Evolutionary conservation across 2,797 vertebrate genomes (phyloP), one percentile per base, ranked within the genome.

Genomic region (Helarctos malayanus): DNA sequence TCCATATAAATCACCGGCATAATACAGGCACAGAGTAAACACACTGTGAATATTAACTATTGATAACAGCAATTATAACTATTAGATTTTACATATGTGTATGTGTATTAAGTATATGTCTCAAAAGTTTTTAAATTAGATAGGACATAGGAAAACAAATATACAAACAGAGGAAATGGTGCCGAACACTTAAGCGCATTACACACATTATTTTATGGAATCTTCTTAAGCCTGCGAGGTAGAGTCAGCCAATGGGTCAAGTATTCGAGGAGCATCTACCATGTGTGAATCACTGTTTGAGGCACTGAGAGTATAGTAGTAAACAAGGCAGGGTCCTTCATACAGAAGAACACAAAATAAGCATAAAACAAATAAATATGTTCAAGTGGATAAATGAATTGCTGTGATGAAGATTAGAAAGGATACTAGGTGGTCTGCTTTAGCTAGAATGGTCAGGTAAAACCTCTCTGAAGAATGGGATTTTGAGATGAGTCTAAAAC

Each of bases 401-500:
- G n/a, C 19, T 78, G 8, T n/a, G 49, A 68, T 65, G 29, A 82
- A 81, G n/a, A 90, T 57, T 84, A 57, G 27, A 82, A 56, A 75
- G 47, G 29, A 21, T 54, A 75, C 41, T 14, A 88, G 65, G n/a
- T 41, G 5, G 15, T 25, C 68, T 89, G 4, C 52, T 73, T 83
- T 75, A 73, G 19, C 52, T 56, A 82, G 27, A 75, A 29, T 83
- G 47, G 15, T 82, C 27, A 88, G 63, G 76, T 61, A 81, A 75
- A 35, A 63, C 8, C 9, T 59, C 61, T 73, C 45, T 41, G 41
- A 41, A 41, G 41, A 41, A n/a, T n/a, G 41, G 41, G 41, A 69
- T 78, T 95, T 69, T 69, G 71, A 79, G 57, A 95, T 69, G 38
- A 84, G 52, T 38, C 25, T 45, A 68, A 68, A 68, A 52, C 94